These are phyloP conservation scores for Mylabris phalerata DNA, from an alignment of 1,140 invertebrate species.

Conservation along the genomic window DNA sequence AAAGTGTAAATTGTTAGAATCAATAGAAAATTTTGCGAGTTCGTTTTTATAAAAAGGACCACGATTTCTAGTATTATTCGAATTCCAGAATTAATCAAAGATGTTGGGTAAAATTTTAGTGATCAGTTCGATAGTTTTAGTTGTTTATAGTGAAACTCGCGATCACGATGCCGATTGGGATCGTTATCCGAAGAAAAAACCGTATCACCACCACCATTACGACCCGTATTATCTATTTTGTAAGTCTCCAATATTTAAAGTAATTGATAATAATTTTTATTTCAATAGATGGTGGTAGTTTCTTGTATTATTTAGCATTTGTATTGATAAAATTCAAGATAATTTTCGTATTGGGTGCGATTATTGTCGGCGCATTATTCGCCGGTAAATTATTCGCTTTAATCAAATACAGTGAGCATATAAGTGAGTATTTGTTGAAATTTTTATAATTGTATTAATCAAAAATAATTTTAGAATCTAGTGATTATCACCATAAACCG, in stretches of 20 bases:
- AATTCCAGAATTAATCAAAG: neutral
- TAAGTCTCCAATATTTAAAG: slow-evolving; percentile 5
- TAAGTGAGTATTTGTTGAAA: slow-evolving; percentile 23
- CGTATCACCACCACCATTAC: slow-evolving; percentile 12
- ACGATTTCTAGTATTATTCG: neutral
- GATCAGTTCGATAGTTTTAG: slow-evolving; percentile 2
- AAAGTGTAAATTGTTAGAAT: neutral
- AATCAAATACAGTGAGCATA: slow-evolving; percentile 30
- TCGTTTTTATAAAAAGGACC: neutral
- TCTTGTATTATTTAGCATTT: slow-evolving; percentile 30
- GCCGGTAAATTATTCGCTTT: slow-evolving; percentile 35
- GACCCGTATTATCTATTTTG: slow-evolving; percentile 18
- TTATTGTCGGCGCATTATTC: slow-evolving; percentile 31
- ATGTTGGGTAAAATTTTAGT: slow-evolving; percentile 8
- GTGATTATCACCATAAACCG: slow-evolving; percentile 13
- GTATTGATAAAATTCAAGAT: slow-evolving; percentile 37
- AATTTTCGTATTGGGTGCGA: slow-evolving; percentile 33
- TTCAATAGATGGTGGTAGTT: slow-evolving; percentile 15
- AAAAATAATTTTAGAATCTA: neutral
- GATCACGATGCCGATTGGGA: neutral
- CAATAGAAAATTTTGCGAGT: neutral
- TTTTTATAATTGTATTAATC: too few relatives aligned
- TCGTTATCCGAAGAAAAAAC: neutral
- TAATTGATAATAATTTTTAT: neutral
- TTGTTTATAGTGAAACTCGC: slow-evolving; percentile 4